Conservation (phyloP, 2,888 invertebrate genomes). For the Sphaerophoria taeniata region DNA sequence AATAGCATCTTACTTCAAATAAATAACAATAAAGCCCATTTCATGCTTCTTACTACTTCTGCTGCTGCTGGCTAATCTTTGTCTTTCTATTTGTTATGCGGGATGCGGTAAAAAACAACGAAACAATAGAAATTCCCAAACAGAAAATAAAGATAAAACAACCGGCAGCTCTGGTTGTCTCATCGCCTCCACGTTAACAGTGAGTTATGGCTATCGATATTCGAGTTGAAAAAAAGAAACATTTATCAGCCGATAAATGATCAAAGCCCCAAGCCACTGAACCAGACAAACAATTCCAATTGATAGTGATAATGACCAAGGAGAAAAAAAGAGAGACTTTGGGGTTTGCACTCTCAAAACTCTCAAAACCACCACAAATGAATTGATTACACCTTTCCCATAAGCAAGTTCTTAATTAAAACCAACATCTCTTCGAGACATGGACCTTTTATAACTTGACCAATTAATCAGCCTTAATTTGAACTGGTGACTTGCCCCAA, state of each 20-base stretch:
- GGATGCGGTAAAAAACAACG: background rate
- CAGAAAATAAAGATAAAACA: constrained; percentile 45
- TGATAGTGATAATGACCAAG: constrained; percentile 60
- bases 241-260: constrained; percentile 68
- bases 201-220: constrained; percentile 58
- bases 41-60: constrained; percentile 48
- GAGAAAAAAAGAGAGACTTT: background rate
- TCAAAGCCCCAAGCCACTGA: constrained; percentile 61
- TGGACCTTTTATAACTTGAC: constrained; percentile 47
- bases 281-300: constrained; percentile 64
- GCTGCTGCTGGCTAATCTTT: constrained; percentile 25
- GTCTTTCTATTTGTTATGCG: background rate
- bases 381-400: constrained; percentile 48
- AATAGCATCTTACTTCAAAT: constrained; percentile 61
- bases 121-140: constrained; percentile 44
- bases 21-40: constrained; percentile 65
- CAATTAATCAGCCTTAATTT: constrained; percentile 73
- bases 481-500: constrained; percentile 51
- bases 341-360: background rate
- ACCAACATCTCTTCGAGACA: background rate
- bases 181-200: constrained; percentile 64
- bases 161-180: constrained; percentile 61
- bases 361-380: constrained; percentile 33
- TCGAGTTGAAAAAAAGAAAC: constrained; percentile 19
- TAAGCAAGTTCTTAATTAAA: constrained; percentile 53